Conservation (phyloP, 1,140 invertebrate species). For the Pachyrhynchus sulphureomaculatus region DNA sequence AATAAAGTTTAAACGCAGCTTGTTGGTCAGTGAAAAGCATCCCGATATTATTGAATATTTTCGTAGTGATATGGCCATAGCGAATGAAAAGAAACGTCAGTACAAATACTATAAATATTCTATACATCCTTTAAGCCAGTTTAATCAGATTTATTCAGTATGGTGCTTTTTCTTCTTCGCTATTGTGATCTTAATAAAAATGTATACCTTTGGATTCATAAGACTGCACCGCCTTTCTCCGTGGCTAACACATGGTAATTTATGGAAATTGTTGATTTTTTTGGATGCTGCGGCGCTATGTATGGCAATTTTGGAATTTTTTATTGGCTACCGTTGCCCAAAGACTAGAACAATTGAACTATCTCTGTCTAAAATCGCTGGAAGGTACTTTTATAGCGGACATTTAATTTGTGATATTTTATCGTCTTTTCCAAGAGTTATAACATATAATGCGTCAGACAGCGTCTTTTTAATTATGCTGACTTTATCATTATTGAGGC, state of each 20-base stretch:
- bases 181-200: constrained; percentile 13
- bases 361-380: constrained; percentile 9
- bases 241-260: neutral
- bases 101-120: constrained; percentile 20
- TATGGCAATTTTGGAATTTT: constrained; percentile 20
- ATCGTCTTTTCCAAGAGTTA: constrained; percentile 3
- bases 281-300: constrained; percentile 11
- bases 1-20: neutral
- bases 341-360: constrained; percentile 1
- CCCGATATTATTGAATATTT: constrained; percentile 21
- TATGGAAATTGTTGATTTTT: neutral
- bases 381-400: constrained; percentile 7
- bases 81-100: constrained; percentile 42
- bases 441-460: neutral
- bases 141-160: constrained; percentile 27
- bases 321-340: constrained; percentile 20
- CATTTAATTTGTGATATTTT: constrained; percentile 12
- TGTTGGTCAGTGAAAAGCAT: constrained; percentile 6
- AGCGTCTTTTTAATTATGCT: neutral
- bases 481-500: neutral
- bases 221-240: neutral
- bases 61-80: constrained; percentile 30
- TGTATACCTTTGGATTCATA: constrained; percentile 13
- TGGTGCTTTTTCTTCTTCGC: constrained; percentile 24
- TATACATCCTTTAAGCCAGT: constrained; percentile 36